Percentiles rank a stretch among this genome's conserved stretches.
Evolutionary conservation across 2,797 vertebrate species (phyloP).

Genomic region (Anabacerthia variegaticeps): DNA sequence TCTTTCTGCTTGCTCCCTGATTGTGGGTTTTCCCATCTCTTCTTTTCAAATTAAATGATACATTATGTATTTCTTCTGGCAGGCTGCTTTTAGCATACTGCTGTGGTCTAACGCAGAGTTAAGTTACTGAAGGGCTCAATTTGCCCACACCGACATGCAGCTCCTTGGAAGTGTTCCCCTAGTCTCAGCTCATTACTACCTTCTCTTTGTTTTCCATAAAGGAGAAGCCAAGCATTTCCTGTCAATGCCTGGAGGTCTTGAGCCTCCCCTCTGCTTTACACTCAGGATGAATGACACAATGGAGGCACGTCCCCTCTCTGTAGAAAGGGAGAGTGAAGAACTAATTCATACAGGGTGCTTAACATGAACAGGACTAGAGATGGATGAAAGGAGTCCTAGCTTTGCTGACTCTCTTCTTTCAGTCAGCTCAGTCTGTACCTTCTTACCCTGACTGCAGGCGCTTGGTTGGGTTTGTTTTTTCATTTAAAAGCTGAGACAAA

Average conservation of each 20-base stretch:
- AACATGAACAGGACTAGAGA: neutral
- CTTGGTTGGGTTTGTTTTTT: neutral
- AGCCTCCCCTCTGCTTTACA: neutral
- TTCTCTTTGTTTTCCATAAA: neutral
- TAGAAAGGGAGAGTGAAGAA: neutral
- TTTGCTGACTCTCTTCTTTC: neutral
- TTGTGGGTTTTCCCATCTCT: neutral
- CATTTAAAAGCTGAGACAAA: neutral
- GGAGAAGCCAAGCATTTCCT: neutral
- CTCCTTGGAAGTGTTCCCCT: neutral
- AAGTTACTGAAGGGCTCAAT: neutral
- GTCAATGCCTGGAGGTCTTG: neutral
- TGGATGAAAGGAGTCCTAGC: neutral
- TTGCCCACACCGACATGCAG: neutral
- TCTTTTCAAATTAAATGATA: constrained; percentile 1
- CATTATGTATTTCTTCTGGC: constrained; percentile 23
- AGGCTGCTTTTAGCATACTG: neutral
- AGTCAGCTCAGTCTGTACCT: neutral
- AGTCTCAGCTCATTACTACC: neutral
- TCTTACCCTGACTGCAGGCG: neutral
- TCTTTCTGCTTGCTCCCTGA: neutral
- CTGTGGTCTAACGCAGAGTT: neutral
- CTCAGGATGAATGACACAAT: neutral
- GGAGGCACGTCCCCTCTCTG: neutral
- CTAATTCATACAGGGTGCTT: neutral